Evolutionary conservation across 1,140 invertebrate species (phyloP).

Genomic region (Aphidius ervi): DNA sequence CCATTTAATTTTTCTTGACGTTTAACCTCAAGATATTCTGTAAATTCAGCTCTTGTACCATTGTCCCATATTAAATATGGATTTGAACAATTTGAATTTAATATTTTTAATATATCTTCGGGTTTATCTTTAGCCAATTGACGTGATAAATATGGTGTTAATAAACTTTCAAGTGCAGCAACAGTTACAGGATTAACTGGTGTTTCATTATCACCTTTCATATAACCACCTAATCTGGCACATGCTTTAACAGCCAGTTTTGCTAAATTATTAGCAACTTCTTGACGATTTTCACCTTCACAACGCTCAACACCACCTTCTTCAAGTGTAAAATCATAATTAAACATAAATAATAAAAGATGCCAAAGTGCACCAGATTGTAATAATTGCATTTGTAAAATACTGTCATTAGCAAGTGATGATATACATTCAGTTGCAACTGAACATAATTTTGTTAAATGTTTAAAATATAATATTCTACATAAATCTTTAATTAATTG

Average conservation of each 20-base stretch:
- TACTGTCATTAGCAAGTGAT: conserved; percentile 72
- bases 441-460: conserved; percentile 73
- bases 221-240: conserved; percentile 73
- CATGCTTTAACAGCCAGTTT: conserved; percentile 82
- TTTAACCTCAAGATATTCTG: conserved; percentile 80
- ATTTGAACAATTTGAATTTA: conserved; percentile 93
- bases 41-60: conserved; percentile 86
- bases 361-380: conserved; percentile 92
- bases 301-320: conserved; percentile 89
- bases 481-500: conserved; percentile 85
- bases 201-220: conserved; percentile 60
- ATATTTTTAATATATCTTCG: conserved; percentile 82
- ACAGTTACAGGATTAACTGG: conserved; percentile 66
- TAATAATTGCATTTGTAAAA: conserved; percentile 86
- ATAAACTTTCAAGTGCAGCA: conserved; percentile 66
- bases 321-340: conserved; percentile 96
- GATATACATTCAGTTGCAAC: conserved; percentile 82
- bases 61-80: conserved; percentile 99
- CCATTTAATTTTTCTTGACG: conserved; percentile 57
- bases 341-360: conserved; percentile 84
- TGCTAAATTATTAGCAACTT: conserved; percentile 88
- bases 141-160: conserved; percentile 86
- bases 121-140: conserved; percentile 69
- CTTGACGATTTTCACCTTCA: conserved; percentile 79
- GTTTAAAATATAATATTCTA: conserved; percentile 85